Evolutionary conservation across 2,888 invertebrate species (phyloP).

Genomic region (Phanerotoma sp.): DNA sequence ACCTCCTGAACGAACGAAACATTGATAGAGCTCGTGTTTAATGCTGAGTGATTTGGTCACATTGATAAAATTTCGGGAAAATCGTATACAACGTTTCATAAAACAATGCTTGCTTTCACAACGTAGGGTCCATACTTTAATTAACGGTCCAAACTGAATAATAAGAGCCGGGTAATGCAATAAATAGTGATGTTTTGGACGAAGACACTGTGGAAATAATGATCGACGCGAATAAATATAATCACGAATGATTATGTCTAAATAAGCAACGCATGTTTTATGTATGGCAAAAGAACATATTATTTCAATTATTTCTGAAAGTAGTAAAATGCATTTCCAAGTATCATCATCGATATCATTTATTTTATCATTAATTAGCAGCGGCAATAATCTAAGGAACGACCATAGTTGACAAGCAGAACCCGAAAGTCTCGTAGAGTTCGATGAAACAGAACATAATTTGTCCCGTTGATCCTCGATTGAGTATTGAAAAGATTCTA

Average conservation of each 20-base stretch:
- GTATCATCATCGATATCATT: conserved; percentile 20
- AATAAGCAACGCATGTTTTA: conserved; percentile 12
- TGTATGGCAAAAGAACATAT: conserved; percentile 31
- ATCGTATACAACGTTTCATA: conserved; percentile 28
- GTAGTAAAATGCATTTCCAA: conserved; percentile 29
- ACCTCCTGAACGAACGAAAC: conserved; percentile 20
- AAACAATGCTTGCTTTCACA: conserved; percentile 37
- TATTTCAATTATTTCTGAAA: conserved; percentile 36
- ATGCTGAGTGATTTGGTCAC: conserved; percentile 23
- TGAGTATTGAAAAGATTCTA: not conserved
- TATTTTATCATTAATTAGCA: conserved; percentile 18
- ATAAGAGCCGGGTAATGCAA: conserved; percentile 28
- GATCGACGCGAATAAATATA: conserved; percentile 22
- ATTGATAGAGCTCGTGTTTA: conserved; percentile 27
- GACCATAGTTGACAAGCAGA: not conserved
- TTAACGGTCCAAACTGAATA: conserved; percentile 27
- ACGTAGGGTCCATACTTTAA: conserved; percentile 28
- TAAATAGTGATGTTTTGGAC: conserved; percentile 30
- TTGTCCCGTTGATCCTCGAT: not conserved
- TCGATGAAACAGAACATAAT: not conserved
- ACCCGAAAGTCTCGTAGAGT: not conserved
- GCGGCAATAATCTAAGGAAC: conserved; percentile 19
- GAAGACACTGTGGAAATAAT: conserved; percentile 14
- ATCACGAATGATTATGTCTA: conserved; percentile 19
- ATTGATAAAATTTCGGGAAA: conserved; percentile 30